These are phyloP conservation scores for Prosopocoilus inquinatus DNA, from an alignment of 2,888 invertebrate species.

Conservation along the genomic window DNA sequence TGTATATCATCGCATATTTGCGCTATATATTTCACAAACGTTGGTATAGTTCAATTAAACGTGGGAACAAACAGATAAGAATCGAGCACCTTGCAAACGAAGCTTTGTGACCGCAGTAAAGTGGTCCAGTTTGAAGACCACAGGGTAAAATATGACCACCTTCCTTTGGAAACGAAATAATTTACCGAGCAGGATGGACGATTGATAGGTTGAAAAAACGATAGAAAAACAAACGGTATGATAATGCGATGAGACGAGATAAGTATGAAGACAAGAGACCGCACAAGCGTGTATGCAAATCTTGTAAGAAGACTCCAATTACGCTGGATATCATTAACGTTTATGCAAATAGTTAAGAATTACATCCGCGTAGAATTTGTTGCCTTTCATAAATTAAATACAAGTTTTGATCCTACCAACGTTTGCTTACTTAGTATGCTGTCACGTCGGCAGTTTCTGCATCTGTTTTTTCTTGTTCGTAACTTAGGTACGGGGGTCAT, in stretches of 20 bases:
- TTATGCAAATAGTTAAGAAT: conserved; percentile 11
- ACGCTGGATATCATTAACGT: conserved; percentile 15
- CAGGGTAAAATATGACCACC: neutral
- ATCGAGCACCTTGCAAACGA: conserved; percentile 28
- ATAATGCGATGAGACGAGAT: conserved; percentile 19
- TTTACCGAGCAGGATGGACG: neutral
- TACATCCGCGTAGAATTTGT: conserved; percentile 1
- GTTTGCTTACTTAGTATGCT: neutral
- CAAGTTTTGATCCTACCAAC: neutral
- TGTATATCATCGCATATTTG: conserved; percentile 22
- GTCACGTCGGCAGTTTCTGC: conserved; percentile 11
- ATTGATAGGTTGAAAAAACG: neutral
- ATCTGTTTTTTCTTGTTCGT: conserved; percentile 23
- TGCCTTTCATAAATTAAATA: conserved; percentile 5
- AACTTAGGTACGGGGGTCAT: conserved; percentile 24
- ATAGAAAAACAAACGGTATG: conserved; percentile 6
- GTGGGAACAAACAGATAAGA: conserved; percentile 27
- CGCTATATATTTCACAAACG: conserved; percentile 23
- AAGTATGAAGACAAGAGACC: conserved; percentile 21
- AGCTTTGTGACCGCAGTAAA: conserved; percentile 17
- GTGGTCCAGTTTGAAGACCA: conserved; percentile 11
- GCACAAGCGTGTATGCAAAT: conserved; percentile 12
- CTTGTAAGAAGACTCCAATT: conserved; percentile 11
- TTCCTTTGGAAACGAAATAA: neutral
- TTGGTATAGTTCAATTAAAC: conserved; percentile 28